Evolutionary conservation across 2,797 vertebrate genomes (phyloP).

Genomic region (Enteromius treurensis): DNA sequence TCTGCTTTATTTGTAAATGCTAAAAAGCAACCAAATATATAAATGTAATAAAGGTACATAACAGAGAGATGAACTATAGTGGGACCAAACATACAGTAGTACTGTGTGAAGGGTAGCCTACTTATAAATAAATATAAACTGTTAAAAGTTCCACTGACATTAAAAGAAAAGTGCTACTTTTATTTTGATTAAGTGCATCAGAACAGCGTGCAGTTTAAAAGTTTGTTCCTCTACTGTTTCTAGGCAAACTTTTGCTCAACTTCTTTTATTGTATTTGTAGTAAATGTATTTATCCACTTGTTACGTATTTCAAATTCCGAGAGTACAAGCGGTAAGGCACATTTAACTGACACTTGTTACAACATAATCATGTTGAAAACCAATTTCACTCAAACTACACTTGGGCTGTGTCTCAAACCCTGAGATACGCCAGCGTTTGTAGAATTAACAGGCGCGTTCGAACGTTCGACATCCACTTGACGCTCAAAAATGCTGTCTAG

Average conservation of each 20-base stretch:
- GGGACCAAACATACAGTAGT: neutral
- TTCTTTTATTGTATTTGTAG: neutral
- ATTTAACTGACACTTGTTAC: slow-evolving; percentile 15
- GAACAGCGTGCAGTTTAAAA: neutral
- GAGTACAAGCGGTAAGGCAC: neutral
- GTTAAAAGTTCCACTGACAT: neutral
- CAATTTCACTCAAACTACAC: neutral
- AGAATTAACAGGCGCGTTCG: neutral
- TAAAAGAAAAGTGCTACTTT: neutral
- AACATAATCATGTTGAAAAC: slow-evolving; percentile 18
- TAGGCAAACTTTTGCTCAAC: neutral
- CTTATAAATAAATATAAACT: neutral
- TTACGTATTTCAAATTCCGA: neutral
- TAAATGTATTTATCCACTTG: neutral
- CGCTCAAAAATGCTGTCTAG: neutral
- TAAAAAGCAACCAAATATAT: neutral
- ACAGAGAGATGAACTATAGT: too few species aligned
- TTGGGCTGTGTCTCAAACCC: neutral
- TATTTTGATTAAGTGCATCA: neutral
- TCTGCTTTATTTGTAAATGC: neutral
- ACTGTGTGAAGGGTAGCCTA: neutral
- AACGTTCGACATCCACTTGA: neutral
- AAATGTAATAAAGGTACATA: neutral
- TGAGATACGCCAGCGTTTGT: neutral
- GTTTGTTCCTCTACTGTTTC: neutral